Base-by-base conservation (phyloP, 2,797 vertebrate species). In the Allobates femoralis region DNA sequence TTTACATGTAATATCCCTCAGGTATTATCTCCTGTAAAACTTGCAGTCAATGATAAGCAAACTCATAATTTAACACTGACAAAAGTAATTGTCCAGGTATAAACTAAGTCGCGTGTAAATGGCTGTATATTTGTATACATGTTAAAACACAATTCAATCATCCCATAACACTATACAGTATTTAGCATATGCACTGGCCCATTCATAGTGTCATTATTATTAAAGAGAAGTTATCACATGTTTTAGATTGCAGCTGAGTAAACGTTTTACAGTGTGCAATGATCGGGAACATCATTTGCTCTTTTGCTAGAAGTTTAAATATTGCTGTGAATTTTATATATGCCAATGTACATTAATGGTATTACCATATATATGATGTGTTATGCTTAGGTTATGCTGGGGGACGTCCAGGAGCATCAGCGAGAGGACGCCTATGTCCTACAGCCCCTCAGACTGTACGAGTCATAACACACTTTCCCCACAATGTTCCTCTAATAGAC, bases 91-190 rank as follows among this genome's bases (percentile, higher is more conserved):
- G 51, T 1, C 46, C 75, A 74, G 41, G 23, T 23, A 46, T 58
- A 3, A 11, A 46, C 34, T 11, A 1, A 26, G 12, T 79, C 32
- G 37, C 18, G 18, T 78, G 21, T 37, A 11, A 19, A 8, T 58
- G 30, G 32, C 11, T 34, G 32, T 8, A 78, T n/a, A 37, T 79
- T 37, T 37, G 23, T 58, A 26, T 26, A 19, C 26, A 21, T 55
- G 1, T 76, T 21, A 76, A 18, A 56, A 34, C 28, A 15, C 51
- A 77, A 32, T 21, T 77, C 15, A 18, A 15, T 30, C 16, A 30
- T 71, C 53, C 55, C 32, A 67, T 77, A 76, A 84, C 83, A 84
- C 83, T 84, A 84, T 74, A 74, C 41, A 14, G 18, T 53, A 53
- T 66, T 75, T 51, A 60, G 16, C 14, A 1, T 37, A 76, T 66